These are phyloP conservation scores for Triops longicaudatus DNA, from an alignment of 1,140 invertebrate species.

Conservation along the genomic window DNA sequence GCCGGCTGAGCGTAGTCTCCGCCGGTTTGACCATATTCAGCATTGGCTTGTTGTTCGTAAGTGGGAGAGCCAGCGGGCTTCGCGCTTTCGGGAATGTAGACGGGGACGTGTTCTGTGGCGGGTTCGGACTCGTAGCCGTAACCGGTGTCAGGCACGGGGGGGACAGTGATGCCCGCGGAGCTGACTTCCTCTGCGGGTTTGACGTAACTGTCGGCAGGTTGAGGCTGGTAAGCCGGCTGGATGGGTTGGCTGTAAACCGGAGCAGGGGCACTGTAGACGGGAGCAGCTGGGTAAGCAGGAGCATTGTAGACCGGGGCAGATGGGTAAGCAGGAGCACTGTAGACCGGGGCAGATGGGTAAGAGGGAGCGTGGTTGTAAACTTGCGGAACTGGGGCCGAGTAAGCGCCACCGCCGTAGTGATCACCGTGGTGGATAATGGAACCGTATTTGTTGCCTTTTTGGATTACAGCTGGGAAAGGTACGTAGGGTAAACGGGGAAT, in stretches of 20 bases:
- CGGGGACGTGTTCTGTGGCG: background rate
- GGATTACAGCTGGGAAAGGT: background rate
- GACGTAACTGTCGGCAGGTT: background rate
- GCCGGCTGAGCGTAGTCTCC: background rate
- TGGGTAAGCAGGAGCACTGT: background rate
- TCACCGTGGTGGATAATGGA: background rate
- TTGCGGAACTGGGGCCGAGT: slow-evolving; percentile 13
- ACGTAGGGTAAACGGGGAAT: background rate
- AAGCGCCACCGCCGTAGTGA: background rate
- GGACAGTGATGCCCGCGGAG: background rate
- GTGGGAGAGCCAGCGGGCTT: background rate
- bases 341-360: background rate
- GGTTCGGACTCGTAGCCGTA: background rate
- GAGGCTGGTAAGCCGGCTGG: background rate
- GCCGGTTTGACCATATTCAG: background rate
- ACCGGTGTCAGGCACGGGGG: background rate
- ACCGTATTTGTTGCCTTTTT: background rate
- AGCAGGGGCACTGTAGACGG: slow-evolving; percentile 2
- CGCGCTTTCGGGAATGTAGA: background rate
- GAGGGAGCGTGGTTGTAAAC: slow-evolving; percentile 9
- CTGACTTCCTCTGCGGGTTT: background rate
- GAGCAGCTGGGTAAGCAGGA: background rate
- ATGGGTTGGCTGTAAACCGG: slow-evolving; percentile 14
- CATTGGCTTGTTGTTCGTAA: background rate
- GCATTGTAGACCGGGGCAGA: background rate